Conservation (phyloP, 2,888 invertebrate species). For the Acronicta alni region DNA sequence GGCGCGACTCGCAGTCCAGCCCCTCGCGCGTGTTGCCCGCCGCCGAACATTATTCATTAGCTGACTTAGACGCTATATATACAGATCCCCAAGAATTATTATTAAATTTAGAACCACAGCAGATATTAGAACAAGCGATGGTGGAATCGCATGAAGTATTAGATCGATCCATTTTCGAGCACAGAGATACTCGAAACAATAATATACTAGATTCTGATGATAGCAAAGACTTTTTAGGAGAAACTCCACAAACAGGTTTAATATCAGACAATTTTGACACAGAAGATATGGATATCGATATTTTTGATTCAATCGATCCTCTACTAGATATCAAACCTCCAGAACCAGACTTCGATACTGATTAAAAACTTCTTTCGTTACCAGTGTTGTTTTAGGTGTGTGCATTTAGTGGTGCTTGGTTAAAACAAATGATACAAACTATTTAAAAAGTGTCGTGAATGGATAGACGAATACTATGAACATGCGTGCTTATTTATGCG, state of each 20-base stretch:
- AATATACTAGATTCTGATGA: conserved; percentile 50
- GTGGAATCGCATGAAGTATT: conserved; percentile 39
- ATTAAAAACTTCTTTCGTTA: conserved; percentile 14
- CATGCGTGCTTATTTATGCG: background rate
- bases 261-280: conserved; percentile 49
- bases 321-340: conserved; percentile 33
- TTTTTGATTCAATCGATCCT: conserved; percentile 36
- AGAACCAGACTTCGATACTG: conserved; percentile 42
- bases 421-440: conserved; percentile 9
- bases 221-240: conserved; percentile 53
- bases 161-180: conserved; percentile 37
- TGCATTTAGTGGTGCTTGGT: conserved; percentile 8
- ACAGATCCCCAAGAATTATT: conserved; percentile 63
- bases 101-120: conserved; percentile 50
- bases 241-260: conserved; percentile 32
- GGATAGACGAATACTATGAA: conserved; percentile 2
- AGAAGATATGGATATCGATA: conserved; percentile 44
- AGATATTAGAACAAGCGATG: conserved; percentile 49
- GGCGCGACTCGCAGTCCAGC: conserved; percentile 96
- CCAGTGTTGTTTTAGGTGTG: background rate
- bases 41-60: conserved; percentile 71
- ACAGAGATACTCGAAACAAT: conserved; percentile 20
- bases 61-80: conserved; percentile 75
- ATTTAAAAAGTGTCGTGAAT: conserved; percentile 3
- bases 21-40: conserved; percentile 74